A percentile compares a stretch with the other conserved stretches of the same genome.
Conservation (phyloP, 1,140 invertebrate species). For the Sycobia sp. region DNA sequence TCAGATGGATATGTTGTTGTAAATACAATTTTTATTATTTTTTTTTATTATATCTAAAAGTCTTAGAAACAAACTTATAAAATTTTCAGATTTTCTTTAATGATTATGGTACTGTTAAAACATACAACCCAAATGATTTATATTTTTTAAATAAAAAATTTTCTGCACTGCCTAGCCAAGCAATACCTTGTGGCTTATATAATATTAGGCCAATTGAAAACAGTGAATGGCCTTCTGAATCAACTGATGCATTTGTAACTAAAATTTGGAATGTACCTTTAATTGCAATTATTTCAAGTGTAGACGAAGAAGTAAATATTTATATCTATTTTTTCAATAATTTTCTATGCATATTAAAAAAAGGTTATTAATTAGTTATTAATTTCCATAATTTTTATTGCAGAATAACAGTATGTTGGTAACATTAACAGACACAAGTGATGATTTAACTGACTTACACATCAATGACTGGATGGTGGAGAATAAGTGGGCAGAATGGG, state of each 20-base stretch:
- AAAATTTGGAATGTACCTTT: constrained; percentile 36
- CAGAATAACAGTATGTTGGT: constrained; percentile 52
- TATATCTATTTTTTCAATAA: too few relatives aligned
- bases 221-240: constrained; percentile 40
- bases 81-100: constrained; percentile 53
- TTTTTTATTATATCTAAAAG: too few relatives aligned
- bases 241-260: constrained; percentile 34
- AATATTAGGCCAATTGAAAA: constrained; percentile 43
- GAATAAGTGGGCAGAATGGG: constrained; percentile 40
- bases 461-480: constrained; percentile 50
- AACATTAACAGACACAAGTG: constrained; percentile 43
- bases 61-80: background rate
- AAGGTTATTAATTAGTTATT: constrained; percentile 23
- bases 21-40: constrained; percentile 29
- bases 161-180: constrained; percentile 48
- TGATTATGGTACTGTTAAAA: constrained; percentile 54
- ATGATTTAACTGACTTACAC: constrained; percentile 40
- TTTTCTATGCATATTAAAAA: too few relatives aligned
- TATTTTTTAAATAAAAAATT: constrained; percentile 50
- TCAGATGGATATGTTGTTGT: constrained; percentile 44
- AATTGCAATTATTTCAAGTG: constrained; percentile 32
- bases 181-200: constrained; percentile 53
- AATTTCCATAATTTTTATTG: constrained; percentile 30
- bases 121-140: constrained; percentile 41
- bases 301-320: constrained; percentile 38